Percentiles rank a stretch among this genome's conserved stretches.
Evolutionary conservation across 2,797 vertebrate species (phyloP).

Genomic region (Halcyon chelicuti): DNA sequence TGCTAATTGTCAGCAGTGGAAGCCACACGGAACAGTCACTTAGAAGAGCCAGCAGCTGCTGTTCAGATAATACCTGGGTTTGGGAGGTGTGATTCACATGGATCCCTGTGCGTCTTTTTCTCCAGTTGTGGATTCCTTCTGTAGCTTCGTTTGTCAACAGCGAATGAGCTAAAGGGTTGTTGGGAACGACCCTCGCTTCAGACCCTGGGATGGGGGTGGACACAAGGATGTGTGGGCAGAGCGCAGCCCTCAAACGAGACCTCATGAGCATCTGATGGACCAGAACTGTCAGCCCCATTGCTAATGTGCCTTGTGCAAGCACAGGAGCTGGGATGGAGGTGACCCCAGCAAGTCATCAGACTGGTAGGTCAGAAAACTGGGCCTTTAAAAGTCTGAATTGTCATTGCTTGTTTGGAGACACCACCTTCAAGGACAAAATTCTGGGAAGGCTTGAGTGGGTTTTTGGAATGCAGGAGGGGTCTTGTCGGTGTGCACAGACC

Average conservation of each 20-base stretch:
- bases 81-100: not conserved
- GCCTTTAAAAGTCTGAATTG: not conserved
- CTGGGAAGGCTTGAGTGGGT: not conserved
- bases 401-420: not conserved
- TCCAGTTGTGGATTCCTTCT: not conserved
- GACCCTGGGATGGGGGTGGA: not conserved
- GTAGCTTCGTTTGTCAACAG: not conserved
- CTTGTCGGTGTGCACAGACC: not conserved
- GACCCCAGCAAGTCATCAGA: not conserved
- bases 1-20: not conserved
- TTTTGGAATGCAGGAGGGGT: not conserved
- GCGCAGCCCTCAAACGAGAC: not conserved
- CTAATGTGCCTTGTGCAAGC: not conserved
- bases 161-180: not conserved
- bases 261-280: not conserved
- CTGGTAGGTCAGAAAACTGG: not conserved
- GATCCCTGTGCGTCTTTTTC: not conserved
- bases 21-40: not conserved
- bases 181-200: not conserved
- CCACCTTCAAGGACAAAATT: not conserved
- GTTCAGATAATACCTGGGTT: not conserved
- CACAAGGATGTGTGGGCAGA: not conserved
- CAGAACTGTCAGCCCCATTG: fast-evolving
- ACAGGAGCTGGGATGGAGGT: not conserved
- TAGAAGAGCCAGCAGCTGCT: not conserved